Base-by-base conservation (phyloP, 1,140 invertebrate genomes). In the Papilio aristodemus region DNA sequence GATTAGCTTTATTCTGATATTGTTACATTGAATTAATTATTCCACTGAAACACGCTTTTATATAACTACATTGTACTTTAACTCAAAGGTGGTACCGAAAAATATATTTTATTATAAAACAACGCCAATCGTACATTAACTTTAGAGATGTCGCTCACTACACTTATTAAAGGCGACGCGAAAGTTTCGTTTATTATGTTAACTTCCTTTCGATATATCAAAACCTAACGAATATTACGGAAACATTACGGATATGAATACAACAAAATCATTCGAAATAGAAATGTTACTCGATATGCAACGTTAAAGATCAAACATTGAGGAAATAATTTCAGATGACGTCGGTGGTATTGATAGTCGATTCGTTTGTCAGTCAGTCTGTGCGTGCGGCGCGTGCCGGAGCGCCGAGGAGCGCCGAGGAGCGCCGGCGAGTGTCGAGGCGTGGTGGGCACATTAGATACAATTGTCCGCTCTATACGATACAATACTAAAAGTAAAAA, bases 31-130 rank as follows among this genome's bases (percentile, higher is more conserved):
- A 75, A 81, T 84, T 84, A 75, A 81, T 84, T 84, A 89, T 78
- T 82, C 84, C 85, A 84, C 81, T 85, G 86, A 85, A 84, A 89
- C 79, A 87, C 80, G 80, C 73, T 82, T 81, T 78, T 84, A 83
- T 83, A 84, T 78, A 88, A 83, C 87, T 91, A 91, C 78, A 80
- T 91, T 91, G 89, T 91, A 91, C 89, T 91, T 89, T 89, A 89
- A 91, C 79, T 89, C 87, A 91, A 89, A 91, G 89, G 89, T 91
- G 89, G 89, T 91, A 89, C 87, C 89, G 79, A 90, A 90, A 90
- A 88, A 87, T 89, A 89, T 90, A 85, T 79, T 81, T 79, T 86
- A 87, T 87, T 81, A 83, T 75, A 81, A 84, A 85, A 86, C 80
- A 87, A 87, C 84, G 86, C 87, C 87, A 89, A 90, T 89, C 80